Base-by-base conservation (phyloP, 2,113 vertebrate species). In the Halichoeres trimaculatus region DNA sequence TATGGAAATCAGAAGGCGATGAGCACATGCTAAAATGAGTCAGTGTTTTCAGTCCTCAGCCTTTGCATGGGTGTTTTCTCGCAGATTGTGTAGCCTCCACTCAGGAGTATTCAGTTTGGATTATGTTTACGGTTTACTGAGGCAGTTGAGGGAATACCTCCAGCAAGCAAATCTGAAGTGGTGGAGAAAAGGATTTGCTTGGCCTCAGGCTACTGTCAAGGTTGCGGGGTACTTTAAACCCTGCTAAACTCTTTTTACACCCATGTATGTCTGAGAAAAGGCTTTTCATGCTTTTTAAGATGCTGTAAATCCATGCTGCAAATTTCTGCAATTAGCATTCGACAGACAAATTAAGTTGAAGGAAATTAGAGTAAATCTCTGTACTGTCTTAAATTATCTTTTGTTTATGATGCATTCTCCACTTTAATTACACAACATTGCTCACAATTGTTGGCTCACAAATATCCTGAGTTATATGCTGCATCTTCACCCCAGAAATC, bases 11-110 rank as follows among this genome's bases (percentile, higher is more conserved):
- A 76, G 85, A 85, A 80, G 80, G 85, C 70, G 58, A 88, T 8
- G 67, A 89, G 80, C 89, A 89, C 85, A 90, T 89, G 90, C 79
- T 89, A 48, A 76, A 83, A 86, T 91, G 91, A 90, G 85, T 91
- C 91, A 89, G 53, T 91, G 84, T 88, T 89, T 86, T 90, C 83
- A 69, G 68, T 78, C 38, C 61, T 67, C 74, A 57, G 86, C 58
- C 71, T 72, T 83, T 64, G 88, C 74, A 52, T 57, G 85, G 83
- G 79, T 87, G 78, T 85, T 88, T 85, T 84, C 74, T 84, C 72
- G 74, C 84, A 86, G 88, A 83, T 79, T 78, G 76, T 81, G 80
- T 62, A 85, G 78, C 74, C 70, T 79, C 62, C 43, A 43, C 72
- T 72, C 72, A 65, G 60, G 65, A 71, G 88, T 41, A 30, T 85